Evolutionary conservation across 2,888 invertebrate species (phyloP), one percentile per base, ranked within the genome.

Genomic region (Tupiocoris notatus): DNA sequence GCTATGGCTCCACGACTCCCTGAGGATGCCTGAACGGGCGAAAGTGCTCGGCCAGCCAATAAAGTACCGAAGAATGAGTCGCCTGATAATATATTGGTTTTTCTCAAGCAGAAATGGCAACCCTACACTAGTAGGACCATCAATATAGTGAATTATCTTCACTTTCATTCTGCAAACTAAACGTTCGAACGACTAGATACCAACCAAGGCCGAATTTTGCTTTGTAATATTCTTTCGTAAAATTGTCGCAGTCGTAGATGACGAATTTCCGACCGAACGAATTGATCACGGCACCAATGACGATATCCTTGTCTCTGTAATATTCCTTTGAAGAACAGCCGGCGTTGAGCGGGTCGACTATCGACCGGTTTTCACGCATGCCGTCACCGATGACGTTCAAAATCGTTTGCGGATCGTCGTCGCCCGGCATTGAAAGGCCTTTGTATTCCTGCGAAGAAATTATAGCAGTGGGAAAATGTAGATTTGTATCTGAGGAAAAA

Each of bases 201-300:
- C 6, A 39, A 88, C 88, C 87, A 78, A 90, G 84, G 57, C 89
- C 89, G 82, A 88, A 90, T 78, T 90, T 91, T 75, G 88, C 87
- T 1, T 88, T 86, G 84, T 95, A 96, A 84, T 92, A 96, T 75
- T 93, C 90, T 83, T 90, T 91, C 0, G 96, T 96, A 81, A 91
- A 95, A 0, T 88, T 86, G 84, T 97, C 96, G 81, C 95, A 93
- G 83, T 93, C 91, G 0, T 90, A 92, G 0, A 97, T 84, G 0
- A 94, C 87, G 21, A 95, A 88, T 79, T 90, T 90, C 21, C 96
- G 87, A 1, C 95, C 95, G 82, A 89, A 95, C 2, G 93, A 90
- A 82, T 93, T 93, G 0, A 97, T 82, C 0, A 90, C 88, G 0
- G 91, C 89, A 0, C 96, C 96, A 78, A 96, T 92, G 58, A 89